phyloP scores from a whole-genome alignment of 2,113 vertebrate species.

The Pseudonaja textilis region DNA sequence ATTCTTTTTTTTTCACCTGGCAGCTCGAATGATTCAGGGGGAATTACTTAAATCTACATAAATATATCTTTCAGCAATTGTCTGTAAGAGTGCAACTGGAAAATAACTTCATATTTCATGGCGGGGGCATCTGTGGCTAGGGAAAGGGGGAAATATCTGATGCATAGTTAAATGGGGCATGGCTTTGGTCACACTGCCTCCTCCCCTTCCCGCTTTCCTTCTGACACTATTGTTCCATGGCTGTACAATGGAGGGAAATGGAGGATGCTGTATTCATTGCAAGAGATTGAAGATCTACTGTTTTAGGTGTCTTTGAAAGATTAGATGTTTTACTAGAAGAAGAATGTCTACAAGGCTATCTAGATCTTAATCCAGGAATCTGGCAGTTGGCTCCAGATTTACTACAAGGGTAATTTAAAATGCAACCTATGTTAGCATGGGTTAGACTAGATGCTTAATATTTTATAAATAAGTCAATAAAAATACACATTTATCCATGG shows the following conservation, averaged over 20 bases:
- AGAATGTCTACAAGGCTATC: neutral
- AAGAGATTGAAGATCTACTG: neutral
- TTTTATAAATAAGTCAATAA: neutral
- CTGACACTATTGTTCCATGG: neutral
- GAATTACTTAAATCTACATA: conserved; percentile 61
- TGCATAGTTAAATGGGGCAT: neutral
- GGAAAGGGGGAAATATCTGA: neutral
- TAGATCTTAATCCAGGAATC: neutral
- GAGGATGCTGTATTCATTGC: neutral
- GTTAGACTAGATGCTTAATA: neutral
- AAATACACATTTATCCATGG: neutral
- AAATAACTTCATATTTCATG: conserved; percentile 8
- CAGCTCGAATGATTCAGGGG: conserved; percentile 49
- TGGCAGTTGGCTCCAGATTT: neutral
- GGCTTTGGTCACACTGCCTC: neutral
- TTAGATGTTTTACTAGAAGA: neutral
- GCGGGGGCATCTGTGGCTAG: neutral
- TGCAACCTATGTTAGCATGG: neutral
- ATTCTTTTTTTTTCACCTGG: conserved; percentile 58
- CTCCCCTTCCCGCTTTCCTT: neutral
- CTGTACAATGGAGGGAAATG: neutral
- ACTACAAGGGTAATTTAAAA: neutral
- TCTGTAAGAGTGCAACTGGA: neutral
- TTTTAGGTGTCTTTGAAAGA: neutral
- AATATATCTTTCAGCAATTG: conserved; percentile 57